These are phyloP conservation scores for Vesta saturnalis DNA, from an alignment of 2,888 invertebrate genomes.

Conservation along the genomic window DNA sequence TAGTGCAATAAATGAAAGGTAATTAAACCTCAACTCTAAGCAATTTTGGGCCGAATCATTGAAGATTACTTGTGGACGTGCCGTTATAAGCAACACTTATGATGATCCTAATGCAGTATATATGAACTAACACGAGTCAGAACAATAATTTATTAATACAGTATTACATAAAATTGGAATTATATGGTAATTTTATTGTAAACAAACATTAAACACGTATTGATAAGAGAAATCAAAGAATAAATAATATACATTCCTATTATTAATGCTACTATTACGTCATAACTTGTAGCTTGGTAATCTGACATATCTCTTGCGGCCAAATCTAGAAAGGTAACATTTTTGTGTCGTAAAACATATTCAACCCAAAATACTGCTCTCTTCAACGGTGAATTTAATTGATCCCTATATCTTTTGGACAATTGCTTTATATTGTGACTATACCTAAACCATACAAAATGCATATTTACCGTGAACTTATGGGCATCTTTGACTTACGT, in stretches of 20 bases:
- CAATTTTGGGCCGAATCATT: too few relatives aligned
- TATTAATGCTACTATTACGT: constrained; percentile 22
- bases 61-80: too few relatives aligned
- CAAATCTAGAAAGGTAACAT: constrained; percentile 29
- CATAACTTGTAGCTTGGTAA: constrained; percentile 36
- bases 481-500: constrained; percentile 21
- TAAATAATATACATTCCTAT: background rate
- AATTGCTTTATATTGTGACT: constrained; percentile 34
- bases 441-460: constrained; percentile 40
- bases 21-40: too few relatives aligned
- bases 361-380: constrained; percentile 44
- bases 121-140: too few relatives aligned
- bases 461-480: background rate
- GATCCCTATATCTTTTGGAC: constrained; percentile 40
- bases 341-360: constrained; percentile 36
- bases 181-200: too few relatives aligned
- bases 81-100: too few relatives aligned
- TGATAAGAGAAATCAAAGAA: background rate
- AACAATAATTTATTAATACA: too few relatives aligned
- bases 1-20: too few relatives aligned
- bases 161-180: too few relatives aligned
- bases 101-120: too few relatives aligned
- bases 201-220: background rate
- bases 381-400: constrained; percentile 40
- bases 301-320: constrained; percentile 34